A percentile compares a stretch with the other conserved stretches of the same genome.
Conservation (phyloP, 2,888 invertebrate species). For the Philonicus albiceps region DNA sequence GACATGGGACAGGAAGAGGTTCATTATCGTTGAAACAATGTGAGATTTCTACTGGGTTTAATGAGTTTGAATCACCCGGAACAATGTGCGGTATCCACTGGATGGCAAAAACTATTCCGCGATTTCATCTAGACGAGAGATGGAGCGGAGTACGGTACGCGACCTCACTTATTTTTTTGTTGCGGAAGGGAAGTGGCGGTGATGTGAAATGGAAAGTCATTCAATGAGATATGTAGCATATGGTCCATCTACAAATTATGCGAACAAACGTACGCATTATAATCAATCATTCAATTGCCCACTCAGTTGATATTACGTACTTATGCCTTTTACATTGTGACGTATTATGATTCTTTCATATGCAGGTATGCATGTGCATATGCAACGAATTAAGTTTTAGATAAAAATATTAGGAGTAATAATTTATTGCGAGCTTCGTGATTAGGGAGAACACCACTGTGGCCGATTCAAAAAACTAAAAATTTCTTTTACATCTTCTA, state of each 20-base stretch:
- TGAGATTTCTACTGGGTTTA: background rate
- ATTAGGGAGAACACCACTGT: too few species aligned
- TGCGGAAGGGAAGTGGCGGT: background rate
- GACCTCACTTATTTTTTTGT: background rate
- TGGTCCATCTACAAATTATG: background rate
- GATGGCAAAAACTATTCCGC: background rate
- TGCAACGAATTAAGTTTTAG: too few species aligned
- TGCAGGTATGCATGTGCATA: background rate
- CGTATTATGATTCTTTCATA: background rate
- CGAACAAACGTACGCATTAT: background rate
- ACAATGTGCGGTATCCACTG: conserved; percentile 4
- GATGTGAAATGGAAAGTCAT: background rate
- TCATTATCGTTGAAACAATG: conserved; percentile 11
- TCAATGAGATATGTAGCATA: background rate
- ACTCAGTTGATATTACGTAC: background rate
- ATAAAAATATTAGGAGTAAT: too few species aligned
- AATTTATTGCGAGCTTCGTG: too few species aligned
- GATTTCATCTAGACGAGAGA: background rate
- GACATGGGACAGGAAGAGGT: conserved; percentile 8
- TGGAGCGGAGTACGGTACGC: background rate
- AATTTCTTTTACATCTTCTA: too few species aligned
- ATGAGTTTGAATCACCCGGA: conserved; percentile 15
- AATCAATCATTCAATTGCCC: background rate
- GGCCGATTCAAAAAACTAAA: too few species aligned
- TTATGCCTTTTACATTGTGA: background rate